Conservation (phyloP, 2,888 invertebrate species). For the Tachina grossa region DNA sequence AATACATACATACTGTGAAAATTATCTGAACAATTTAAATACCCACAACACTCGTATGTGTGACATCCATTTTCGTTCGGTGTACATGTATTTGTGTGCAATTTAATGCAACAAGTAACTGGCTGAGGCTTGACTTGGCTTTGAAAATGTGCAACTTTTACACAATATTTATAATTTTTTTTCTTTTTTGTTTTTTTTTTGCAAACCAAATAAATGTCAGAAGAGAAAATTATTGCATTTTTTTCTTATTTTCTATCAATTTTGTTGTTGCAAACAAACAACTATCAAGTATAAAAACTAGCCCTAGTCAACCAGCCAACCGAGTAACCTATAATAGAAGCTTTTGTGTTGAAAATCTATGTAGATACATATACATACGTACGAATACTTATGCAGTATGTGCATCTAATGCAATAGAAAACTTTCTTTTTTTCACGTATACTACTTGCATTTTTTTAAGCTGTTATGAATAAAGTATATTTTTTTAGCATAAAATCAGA, state of each 20-base stretch:
- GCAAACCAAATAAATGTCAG: slow-evolving; percentile 75
- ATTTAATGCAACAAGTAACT: slow-evolving; percentile 72
- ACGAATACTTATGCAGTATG: slow-evolving; percentile 10
- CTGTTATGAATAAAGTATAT: background rate
- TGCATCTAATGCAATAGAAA: slow-evolving; percentile 64
- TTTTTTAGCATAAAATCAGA: slow-evolving; percentile 5
- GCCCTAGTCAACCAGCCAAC: slow-evolving; percentile 65
- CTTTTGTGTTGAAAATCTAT: slow-evolving; percentile 42
- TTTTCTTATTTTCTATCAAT: slow-evolving; percentile 74
- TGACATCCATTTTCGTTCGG: slow-evolving; percentile 63
- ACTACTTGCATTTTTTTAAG: background rate
- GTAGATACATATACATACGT: background rate
- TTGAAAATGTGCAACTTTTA: slow-evolving; percentile 76
- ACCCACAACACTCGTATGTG: slow-evolving; percentile 13
- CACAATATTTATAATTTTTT: slow-evolving; percentile 77
- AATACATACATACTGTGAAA: slow-evolving; percentile 32
- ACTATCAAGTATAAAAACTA: slow-evolving; percentile 60
- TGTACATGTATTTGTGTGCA: slow-evolving; percentile 36
- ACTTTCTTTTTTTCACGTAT: slow-evolving; percentile 58
- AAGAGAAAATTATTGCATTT: slow-evolving; percentile 80
- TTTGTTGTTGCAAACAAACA: slow-evolving; percentile 73
- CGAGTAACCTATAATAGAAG: slow-evolving; percentile 70
- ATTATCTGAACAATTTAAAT: slow-evolving; percentile 49
- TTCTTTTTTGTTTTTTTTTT: slow-evolving; percentile 33
- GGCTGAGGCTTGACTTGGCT: slow-evolving; percentile 54